phyloP scores from a whole-genome alignment of 2,888 invertebrate species.

The Macrophya annulata region DNA sequence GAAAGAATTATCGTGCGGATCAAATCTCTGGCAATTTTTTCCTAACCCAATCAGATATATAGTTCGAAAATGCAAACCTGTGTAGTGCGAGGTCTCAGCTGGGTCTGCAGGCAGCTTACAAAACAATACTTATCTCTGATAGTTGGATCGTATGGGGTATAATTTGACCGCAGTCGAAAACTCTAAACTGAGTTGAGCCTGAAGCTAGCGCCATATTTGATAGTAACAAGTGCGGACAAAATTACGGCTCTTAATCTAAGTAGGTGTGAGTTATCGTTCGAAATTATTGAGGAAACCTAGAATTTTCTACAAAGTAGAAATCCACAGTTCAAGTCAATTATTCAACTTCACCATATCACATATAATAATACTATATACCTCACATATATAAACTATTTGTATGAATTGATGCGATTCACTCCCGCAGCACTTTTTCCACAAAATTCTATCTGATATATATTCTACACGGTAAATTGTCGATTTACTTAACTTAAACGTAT shows the following conservation, averaged over 20 bases:
- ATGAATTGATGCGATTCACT: no score
- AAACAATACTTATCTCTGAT: conserved; percentile 52
- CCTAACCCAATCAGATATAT: background rate
- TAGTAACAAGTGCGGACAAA: conserved; percentile 51
- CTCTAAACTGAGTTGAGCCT: conserved; percentile 27
- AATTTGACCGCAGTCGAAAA: conserved; percentile 54
- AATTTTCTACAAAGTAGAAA: conserved; percentile 7
- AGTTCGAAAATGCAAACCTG: conserved; percentile 10
- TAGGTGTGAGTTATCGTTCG: conserved; percentile 53
- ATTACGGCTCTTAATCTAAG: conserved; percentile 54
- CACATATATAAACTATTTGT: no score
- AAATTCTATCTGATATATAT: background rate
- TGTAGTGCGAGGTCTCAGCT: background rate
- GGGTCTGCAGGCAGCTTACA: conserved; percentile 13
- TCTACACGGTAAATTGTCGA: background rate
- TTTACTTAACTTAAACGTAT: background rate
- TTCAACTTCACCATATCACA: background rate
- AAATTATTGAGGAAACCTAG: conserved; percentile 32
- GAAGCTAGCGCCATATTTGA: conserved; percentile 52
- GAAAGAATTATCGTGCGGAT: background rate
- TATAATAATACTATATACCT: no score
- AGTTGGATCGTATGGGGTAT: conserved; percentile 48
- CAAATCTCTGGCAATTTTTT: background rate
- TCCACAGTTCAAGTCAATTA: background rate
- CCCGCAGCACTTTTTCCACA: background rate